These are phyloP conservation scores for Gallinago stenura DNA, from an alignment of 2,797 vertebrate genomes.

Conservation along the genomic window DNA sequence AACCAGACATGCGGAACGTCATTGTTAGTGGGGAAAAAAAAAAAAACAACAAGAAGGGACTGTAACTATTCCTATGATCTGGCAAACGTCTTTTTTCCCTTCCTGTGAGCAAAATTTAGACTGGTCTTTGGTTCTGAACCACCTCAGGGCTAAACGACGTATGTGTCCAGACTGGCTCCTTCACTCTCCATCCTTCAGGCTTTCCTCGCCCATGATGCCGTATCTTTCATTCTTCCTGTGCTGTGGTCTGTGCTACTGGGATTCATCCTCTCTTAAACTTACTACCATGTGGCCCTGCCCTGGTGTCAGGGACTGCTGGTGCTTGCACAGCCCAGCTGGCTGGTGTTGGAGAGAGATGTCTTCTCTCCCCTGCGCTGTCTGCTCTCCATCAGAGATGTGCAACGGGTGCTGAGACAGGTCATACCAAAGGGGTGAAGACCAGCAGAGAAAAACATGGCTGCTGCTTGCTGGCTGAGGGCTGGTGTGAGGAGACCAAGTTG, in stretches of 20 bases:
- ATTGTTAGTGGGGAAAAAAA: background rate
- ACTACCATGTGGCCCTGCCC: background rate
- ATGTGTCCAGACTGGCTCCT: background rate
- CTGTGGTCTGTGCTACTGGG: background rate
- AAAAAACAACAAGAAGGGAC: background rate
- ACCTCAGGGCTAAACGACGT: background rate
- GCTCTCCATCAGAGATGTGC: background rate
- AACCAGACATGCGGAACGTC: background rate
- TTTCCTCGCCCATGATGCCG: background rate
- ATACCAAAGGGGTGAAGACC: background rate
- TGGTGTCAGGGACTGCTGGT: rapidly evolving
- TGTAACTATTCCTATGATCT: background rate
- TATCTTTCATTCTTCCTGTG: background rate
- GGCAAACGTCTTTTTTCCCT: background rate
- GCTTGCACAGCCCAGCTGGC: background rate
- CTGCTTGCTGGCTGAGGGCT: background rate
- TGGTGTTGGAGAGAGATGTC: background rate
- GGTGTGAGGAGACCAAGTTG: background rate
- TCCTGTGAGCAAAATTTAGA: background rate
- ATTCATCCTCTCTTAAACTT: background rate
- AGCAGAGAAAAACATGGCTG: rapidly evolving
- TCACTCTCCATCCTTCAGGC: background rate
- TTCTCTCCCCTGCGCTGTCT: background rate
- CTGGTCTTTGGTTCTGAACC: background rate
- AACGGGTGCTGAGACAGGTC: background rate